A percentile compares a stretch with the other conserved stretches of the same genome.
phyloP scores from a whole-genome alignment of 2,113 vertebrate species.

The Phyllopteryx taeniolatus region DNA sequence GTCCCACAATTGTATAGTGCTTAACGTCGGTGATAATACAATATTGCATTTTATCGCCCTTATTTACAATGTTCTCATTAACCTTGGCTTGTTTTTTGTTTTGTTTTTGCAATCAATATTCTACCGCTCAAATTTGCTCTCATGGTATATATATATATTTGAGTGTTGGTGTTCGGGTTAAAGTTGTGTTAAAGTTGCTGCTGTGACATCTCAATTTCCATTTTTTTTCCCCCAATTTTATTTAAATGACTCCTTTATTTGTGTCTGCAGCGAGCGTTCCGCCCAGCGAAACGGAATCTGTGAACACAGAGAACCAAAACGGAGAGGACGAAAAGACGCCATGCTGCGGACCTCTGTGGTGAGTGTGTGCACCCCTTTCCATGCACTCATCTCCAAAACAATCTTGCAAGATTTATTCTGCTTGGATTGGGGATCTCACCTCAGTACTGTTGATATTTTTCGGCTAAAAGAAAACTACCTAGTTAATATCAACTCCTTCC shows the following conservation, averaged over 20 bases:
- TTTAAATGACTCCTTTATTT: conserved; percentile 50
- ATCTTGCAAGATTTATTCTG: neutral
- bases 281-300: conserved; percentile 92
- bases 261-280: conserved; percentile 87
- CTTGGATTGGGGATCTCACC: neutral
- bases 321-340: conserved; percentile 82
- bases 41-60: neutral
- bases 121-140: no score
- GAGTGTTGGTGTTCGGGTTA: neutral
- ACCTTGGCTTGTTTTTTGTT: no score
- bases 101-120: no score
- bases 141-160: neutral
- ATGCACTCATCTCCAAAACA: neutral
- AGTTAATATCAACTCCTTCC: neutral
- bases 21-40: neutral
- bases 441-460: neutral
- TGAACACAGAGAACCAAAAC: conserved; percentile 90
- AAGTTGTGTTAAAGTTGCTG: neutral
- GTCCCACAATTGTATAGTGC: neutral
- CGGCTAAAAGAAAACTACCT: neutral
- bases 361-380: conserved; percentile 28
- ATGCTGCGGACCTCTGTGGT: conserved; percentile 90
- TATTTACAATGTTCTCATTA: no score
- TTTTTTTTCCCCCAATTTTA: neutral
- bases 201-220: neutral